phyloP scores from a whole-genome alignment of 2,888 invertebrate species.

The Lepidonotus clava region DNA sequence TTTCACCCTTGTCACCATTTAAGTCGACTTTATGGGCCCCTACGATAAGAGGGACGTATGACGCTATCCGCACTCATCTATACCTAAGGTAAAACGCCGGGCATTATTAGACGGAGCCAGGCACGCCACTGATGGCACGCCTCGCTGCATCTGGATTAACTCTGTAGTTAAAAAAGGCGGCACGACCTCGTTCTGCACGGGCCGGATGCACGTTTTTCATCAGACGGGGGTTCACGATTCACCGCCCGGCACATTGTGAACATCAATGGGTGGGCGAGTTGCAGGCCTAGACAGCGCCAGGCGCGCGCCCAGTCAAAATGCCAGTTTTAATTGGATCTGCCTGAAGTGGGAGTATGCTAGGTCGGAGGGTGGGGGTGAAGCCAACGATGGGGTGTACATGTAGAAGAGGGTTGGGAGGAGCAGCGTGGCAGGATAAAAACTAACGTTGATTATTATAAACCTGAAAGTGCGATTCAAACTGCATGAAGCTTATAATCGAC shows the following conservation, averaged over 20 bases:
- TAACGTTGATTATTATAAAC: too few relatives aligned
- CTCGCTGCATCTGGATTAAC: slow-evolving; percentile 43
- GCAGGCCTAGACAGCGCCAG: not conserved
- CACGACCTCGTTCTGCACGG: not conserved
- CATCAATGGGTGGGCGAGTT: not conserved
- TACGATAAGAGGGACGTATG: slow-evolving; percentile 29
- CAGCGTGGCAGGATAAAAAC: too few relatives aligned
- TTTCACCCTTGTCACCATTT: slow-evolving; percentile 23
- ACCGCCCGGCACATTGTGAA: not conserved
- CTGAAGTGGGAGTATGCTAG: not conserved
- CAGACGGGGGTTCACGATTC: not conserved
- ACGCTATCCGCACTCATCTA: slow-evolving; percentile 29
- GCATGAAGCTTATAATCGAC: too few relatives aligned
- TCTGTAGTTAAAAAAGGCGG: slow-evolving; percentile 18
- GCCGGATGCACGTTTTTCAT: slow-evolving; percentile 27
- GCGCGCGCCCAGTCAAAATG: slow-evolving; percentile 10
- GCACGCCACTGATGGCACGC: slow-evolving; percentile 24
- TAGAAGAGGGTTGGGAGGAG: too few relatives aligned
- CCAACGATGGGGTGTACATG: not conserved
- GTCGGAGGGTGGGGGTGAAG: not conserved
- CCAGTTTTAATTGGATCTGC: slow-evolving; percentile 37
- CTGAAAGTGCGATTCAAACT: too few relatives aligned
- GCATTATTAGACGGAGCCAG: slow-evolving; percentile 9
- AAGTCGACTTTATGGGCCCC: slow-evolving; percentile 27
- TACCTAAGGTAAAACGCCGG: slow-evolving; percentile 13